Percentiles rank a stretch among this genome's conserved stretches.
Conservation (phyloP, 2,888 invertebrate genomes). For the Pyrocoelia pectoralis region DNA sequence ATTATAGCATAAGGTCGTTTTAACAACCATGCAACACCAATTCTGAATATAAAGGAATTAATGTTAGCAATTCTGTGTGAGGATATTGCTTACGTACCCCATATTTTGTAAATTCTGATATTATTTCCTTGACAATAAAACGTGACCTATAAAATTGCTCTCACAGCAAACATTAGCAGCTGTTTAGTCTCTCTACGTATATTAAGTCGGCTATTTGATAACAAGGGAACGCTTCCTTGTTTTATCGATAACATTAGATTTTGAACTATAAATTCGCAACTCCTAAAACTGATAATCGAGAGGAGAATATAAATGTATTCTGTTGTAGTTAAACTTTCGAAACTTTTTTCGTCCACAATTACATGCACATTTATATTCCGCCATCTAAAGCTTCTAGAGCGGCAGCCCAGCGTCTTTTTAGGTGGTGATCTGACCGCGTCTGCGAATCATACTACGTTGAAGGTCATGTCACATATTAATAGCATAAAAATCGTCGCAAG, state of each 20-base stretch:
- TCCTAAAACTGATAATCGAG: neutral
- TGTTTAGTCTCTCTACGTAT: neutral
- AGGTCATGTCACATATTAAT: no score
- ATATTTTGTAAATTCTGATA: no score
- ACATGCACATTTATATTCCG: neutral
- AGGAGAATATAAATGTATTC: neutral
- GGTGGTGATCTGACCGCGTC: no score
- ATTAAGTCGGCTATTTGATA: neutral
- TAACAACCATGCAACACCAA: no score
- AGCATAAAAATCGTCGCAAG: no score
- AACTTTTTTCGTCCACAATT: neutral
- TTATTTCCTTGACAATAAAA: neutral
- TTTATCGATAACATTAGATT: constrained; percentile 1
- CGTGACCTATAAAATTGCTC: neutral
- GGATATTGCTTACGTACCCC: no score
- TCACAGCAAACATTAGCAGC: neutral
- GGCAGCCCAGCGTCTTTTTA: no score
- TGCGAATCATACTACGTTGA: no score
- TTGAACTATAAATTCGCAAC: neutral
- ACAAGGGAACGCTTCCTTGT: neutral
- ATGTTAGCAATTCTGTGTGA: no score
- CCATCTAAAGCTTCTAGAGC: no score
- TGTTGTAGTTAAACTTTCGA: neutral
- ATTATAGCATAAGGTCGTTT: no score
- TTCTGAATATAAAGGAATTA: no score